These are phyloP conservation scores for Paelopatides confundens DNA, from an alignment of 53 echinoderm and acorn worm species.

Conservation along the genomic window DNA sequence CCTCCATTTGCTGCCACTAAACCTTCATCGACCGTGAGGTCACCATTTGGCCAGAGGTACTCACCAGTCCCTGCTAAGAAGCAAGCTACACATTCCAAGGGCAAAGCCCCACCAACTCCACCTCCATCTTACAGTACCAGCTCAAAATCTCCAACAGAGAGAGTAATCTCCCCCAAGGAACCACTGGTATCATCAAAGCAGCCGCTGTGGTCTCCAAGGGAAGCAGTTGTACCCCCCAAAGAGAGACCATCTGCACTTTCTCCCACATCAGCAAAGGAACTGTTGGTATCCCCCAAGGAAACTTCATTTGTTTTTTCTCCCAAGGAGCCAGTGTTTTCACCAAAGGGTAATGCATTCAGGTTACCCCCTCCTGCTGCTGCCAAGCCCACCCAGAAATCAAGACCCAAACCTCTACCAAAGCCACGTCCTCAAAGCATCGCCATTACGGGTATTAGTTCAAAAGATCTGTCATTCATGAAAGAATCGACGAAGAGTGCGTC, in stretches of 20 bases:
- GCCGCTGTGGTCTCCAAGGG: not conserved
- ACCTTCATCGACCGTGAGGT: not conserved
- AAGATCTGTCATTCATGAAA: not conserved
- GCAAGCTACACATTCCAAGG: slow-evolving; percentile 22
- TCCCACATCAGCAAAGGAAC: not conserved
- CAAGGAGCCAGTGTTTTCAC: slow-evolving; percentile 15
- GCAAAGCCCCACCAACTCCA: slow-evolving; percentile 7
- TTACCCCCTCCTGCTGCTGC: slow-evolving; percentile 13
- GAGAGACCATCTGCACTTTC: not conserved
- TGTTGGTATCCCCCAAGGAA: not conserved
- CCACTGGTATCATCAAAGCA: not conserved
- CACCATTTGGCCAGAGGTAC: not conserved
- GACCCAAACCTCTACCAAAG: slow-evolving; percentile 27
- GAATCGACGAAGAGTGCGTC: not conserved
- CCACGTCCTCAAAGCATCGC: slow-evolving; percentile 29
- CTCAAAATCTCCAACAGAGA: not conserved
- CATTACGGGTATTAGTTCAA: not conserved
- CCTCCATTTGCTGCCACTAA: slow-evolving; percentile 19
- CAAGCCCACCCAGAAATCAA: slow-evolving; percentile 5
- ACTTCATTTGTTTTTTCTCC: not conserved
- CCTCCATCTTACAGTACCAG: not conserved
- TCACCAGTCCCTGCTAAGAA: not conserved
- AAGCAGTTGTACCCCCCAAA: not conserved
- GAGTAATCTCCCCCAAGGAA: not conserved
- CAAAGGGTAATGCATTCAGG: not conserved